Base-by-base conservation (phyloP, 1,140 invertebrate genomes). In the Andrena cerasifolii region DNA sequence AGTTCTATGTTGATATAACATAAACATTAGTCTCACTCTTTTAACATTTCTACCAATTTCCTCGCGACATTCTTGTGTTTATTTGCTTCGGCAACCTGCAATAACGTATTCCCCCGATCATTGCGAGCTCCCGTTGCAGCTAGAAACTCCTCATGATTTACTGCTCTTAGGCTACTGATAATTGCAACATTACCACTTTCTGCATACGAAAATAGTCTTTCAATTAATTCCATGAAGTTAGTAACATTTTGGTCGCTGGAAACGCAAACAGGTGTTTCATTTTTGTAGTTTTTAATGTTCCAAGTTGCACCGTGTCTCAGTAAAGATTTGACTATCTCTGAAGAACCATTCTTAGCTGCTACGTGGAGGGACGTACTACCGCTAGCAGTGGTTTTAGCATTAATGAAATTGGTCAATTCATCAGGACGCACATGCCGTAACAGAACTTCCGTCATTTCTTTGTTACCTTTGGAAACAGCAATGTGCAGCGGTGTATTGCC, bases 301-400 rank as follows among this genome's bases (percentile, higher is more conserved):
- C 80, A 75, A 26, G 73, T 65, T 2, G 77, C 79, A n/a, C 79
- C 82, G 40, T 82, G 24, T 14, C 77, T 66, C 1, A 90, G 24
- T 2, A 90, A 56, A 12, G 45, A 10, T 24, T 66, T 47, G 0
- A 88, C 78, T 28, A 89, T 75, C 21, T 82, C 68, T 16, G 67
- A 61, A 26, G 80, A 54, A 45, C 83, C 86, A 49, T 56, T 43
- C 18, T 49, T 56, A 28, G 80, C 75, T 18, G 85, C 84, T 18
- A 83, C 51, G 56, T 85, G 84, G n/a, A 89, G 70, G 8, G 87
- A 63, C 2, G 80, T 75, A 28, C 16, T 62, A 43, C 71, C 75
- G 5, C 47, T 61, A 28, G 12, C 3, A 40, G 14, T 16, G 2
- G 79, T 81, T 72, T 53, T 75, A 47, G 61, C 31, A 45, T 80